Percentiles rank a stretch among this genome's conserved stretches.
phyloP scores from a whole-genome alignment of 64 coral and sea anemone species.

The Acropora yongei region DNA sequence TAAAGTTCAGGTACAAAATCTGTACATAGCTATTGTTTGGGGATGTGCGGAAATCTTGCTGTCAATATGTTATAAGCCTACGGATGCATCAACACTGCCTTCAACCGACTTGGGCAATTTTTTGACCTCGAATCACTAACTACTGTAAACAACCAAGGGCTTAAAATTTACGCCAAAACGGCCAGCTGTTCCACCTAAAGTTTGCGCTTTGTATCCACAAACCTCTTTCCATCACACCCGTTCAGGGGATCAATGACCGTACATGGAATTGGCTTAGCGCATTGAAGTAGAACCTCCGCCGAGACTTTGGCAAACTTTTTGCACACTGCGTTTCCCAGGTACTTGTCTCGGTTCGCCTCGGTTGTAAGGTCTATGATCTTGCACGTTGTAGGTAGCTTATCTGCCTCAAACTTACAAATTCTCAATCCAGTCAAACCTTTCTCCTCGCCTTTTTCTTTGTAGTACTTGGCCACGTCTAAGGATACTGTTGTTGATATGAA shows the following conservation, averaged over 20 bases:
- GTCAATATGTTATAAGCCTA: too few species aligned
- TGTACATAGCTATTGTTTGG: too few species aligned
- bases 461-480: neutral
- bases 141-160: too few species aligned
- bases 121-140: too few species aligned
- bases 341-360: conserved; percentile 23
- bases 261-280: conserved; percentile 10
- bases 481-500: conserved; percentile 30
- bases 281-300: conserved; percentile 17
- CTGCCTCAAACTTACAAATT: neutral
- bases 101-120: too few species aligned
- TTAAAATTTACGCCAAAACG: too few species aligned
- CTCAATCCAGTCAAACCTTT: conserved; percentile 41
- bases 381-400: neutral
- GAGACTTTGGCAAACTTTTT: conserved; percentile 45
- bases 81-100: too few species aligned
- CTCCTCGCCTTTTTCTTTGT: neutral
- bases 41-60: too few species aligned
- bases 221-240: neutral
- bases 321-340: conserved; percentile 55
- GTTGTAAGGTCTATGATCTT: conserved; percentile 22
- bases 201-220: neutral
- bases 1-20: too few species aligned
- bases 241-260: neutral
- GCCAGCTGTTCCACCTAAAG: too few species aligned